A percentile compares a stretch with the other conserved stretches of the same genome.
Conservation (phyloP, 2,888 invertebrate genomes). For the Julus scanicus region DNA sequence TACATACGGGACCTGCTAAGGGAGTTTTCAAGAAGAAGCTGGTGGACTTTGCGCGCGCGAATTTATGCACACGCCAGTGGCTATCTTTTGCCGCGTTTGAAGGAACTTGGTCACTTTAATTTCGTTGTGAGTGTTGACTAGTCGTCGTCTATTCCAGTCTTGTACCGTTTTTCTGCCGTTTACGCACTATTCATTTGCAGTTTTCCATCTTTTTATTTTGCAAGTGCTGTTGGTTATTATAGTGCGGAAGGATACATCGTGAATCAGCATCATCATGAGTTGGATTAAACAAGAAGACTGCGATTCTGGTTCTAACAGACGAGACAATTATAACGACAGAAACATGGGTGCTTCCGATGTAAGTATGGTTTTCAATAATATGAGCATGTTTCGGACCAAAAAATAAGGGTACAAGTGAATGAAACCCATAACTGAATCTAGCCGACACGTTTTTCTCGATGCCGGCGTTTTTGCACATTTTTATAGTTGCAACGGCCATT, state of each 20-base stretch:
- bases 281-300: slow-evolving; percentile 40
- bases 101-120: background rate
- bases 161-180: background rate
- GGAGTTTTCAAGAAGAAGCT: background rate
- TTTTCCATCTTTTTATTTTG: background rate
- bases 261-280: background rate
- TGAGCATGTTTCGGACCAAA: background rate
- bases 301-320: slow-evolving; percentile 8
- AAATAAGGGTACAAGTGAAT: background rate
- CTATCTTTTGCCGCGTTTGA: background rate
- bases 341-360: slow-evolving; percentile 56
- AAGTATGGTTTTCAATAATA: slow-evolving; percentile 26
- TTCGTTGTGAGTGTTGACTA: background rate
- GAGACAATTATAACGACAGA: slow-evolving; percentile 38
- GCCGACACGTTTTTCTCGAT: background rate
- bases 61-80: background rate
- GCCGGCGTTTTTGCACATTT: background rate
- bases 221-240: background rate
- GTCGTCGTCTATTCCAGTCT: background rate
- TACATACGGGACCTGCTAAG: background rate
- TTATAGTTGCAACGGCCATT: background rate
- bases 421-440: background rate
- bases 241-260: background rate
- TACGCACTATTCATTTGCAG: background rate
- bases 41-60: background rate